Evolutionary conservation across 2,113 vertebrate species (phyloP), one percentile per base, ranked within the genome.

Genomic region (Austrofundulus limnaeus): DNA sequence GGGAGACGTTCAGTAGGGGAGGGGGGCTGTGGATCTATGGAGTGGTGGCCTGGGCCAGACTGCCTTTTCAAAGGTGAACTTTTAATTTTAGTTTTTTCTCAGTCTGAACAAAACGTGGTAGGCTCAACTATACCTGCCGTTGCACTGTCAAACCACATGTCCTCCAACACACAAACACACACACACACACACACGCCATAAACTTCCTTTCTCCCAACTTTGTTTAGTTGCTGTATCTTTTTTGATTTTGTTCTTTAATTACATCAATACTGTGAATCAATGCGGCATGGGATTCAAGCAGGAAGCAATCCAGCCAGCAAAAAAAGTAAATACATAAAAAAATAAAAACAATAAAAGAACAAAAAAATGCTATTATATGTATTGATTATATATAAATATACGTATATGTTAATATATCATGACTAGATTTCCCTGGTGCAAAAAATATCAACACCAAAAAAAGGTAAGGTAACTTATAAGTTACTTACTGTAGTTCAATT

Each of bases 191-290:
- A 47, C 41, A 39, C 52, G 59, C 73, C 68, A 56, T 43, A 43
- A 70, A 63, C 65, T 70, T 66, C 69, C 68, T 53, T 34, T 37
- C 61, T 61, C 66, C 82, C 69, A 66, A 67, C 81, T 89, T 79
- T 78, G 72, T 85, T 89, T 75, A 88, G 82, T 87, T 88, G 77
- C 83, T 82, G 77, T 88, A 80, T 87, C 78, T 85, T 89, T 80
- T 81, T 82, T 69, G n/a, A 87, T 86, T 88, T 90, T 72, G 79
- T 91, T 84, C 75, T 88, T 89, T 89, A 73, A 87, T 85, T 69
- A 70, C 89, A 91, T 90, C 77, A 87, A 91, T 87, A 91, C 90
- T 92, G 91, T 93, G 91, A 92, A 90, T 62, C 80, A 70, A 78
- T 81, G 83, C 83, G 81, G 84, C 82, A 79, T 68, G 74, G 80